Evolutionary conservation across 2,797 vertebrate genomes (phyloP), one percentile per base, ranked within the genome.

Genomic region (Cygnus olor): DNA sequence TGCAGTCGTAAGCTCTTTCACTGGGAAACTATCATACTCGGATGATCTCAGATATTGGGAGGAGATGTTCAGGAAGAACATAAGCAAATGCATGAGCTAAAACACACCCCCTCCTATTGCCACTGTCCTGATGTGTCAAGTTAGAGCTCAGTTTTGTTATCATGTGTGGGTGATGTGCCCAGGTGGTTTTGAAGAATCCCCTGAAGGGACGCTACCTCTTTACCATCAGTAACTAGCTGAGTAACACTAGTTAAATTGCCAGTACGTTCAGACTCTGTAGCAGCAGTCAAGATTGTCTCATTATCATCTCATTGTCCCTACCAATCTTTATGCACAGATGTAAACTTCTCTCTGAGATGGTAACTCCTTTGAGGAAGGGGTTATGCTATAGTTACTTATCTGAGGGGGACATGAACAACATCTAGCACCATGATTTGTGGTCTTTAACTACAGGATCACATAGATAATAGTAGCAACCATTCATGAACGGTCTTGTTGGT

Each of bases 1-100:
- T 96, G 78, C 64, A 78, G 95, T 22, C 36, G 82, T 44, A 28
- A 56, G 54, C 34, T 89, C 36, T 91, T 88, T 92, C 57, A 51
- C 56, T 57, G 72, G 27, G 45, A 30, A 76, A 61, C 47, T 71
- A 80, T 82, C 45, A 13, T 38, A 57, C 71, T 71, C 58, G 53
- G 6, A 72, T 40, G 64, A 88, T 80, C 54, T 81, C 66, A 81
- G 18, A 78, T 51, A 25, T 74, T 57, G 44, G 57, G 74, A 42
- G 49, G 64, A 90, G 30, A 44, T 16, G 12, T 54, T 85, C n/a
- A 72, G 74, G 47, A 79, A 70, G 56, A 78, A 5, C 18, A 49
- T 0, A 24, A 85, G 65, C 18, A 85, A 78, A 80, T 25, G 7
- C 3, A 4, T 32, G 60, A 63, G 47, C 40, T 80, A 44, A 87